Percentiles rank a stretch among this genome's conserved stretches.
Conservation (phyloP, 2,888 invertebrate species). For the Vesta saturnalis region DNA sequence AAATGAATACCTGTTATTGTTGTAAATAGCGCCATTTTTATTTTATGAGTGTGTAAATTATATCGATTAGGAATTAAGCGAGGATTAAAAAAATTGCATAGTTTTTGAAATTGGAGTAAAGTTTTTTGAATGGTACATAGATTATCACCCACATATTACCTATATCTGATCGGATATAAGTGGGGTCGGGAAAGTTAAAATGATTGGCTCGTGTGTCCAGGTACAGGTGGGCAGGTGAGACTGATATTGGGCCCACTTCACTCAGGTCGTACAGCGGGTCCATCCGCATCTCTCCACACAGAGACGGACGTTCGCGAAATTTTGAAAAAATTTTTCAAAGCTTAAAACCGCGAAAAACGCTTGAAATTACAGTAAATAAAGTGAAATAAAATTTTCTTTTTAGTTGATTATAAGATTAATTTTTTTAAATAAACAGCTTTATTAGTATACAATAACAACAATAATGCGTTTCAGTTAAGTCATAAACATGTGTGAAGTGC, state of each 20-base stretch:
- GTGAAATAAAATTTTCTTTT: not conserved
- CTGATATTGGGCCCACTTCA: conserved; percentile 52
- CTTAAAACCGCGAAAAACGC: not conserved
- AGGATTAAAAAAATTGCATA: conserved; percentile 11
- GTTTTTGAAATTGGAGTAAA: not conserved
- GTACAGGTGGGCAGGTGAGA: conserved; percentile 56
- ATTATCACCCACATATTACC: conserved; percentile 33
- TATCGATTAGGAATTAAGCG: conserved; percentile 5
- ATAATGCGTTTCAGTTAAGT: conserved; percentile 25
- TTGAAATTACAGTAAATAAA: not conserved
- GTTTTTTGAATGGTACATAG: conserved; percentile 12
- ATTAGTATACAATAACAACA: conserved; percentile 23
- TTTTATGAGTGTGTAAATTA: too few species aligned
- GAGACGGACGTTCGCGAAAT: conserved; percentile 22
- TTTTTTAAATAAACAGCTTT: conserved; percentile 21
- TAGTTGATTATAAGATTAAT: conserved; percentile 11
- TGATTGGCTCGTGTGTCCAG: conserved; percentile 46
- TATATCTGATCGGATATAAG: conserved; percentile 28
- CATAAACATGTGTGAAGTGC: conserved; percentile 36
- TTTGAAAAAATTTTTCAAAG: conserved; percentile 4
- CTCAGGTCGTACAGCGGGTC: conserved; percentile 51
- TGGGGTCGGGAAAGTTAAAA: conserved; percentile 31
- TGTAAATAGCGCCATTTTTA: too few species aligned
- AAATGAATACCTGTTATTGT: not conserved
- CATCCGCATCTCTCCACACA: conserved; percentile 43